Evolutionary conservation across 2,888 invertebrate species (phyloP), one percentile per base, ranked within the genome.

Genomic region (Allolobophora icterica): DNA sequence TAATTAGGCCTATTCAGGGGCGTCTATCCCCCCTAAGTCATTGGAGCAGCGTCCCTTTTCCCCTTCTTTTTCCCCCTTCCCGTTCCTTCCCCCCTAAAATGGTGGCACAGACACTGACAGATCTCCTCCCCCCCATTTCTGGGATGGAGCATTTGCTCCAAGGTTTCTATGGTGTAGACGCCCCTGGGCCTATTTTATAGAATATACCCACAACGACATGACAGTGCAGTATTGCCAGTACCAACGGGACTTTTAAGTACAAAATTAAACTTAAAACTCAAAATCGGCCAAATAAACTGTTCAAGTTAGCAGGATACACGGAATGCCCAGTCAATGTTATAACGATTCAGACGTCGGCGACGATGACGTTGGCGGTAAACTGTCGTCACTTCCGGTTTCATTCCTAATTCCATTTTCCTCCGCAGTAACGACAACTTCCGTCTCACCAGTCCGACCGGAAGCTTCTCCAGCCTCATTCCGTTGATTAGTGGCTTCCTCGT

Each of bases 281-380:
- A 71, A 71, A 71, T 71, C 30, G 71, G 11, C n/a, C 30, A n/a
- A 71, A 71, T 71, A 71, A 71, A 71, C 71, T n/a, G 71, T 71
- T 71, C 11, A n/a, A 8, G 8, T n/a, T n/a, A 71, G 71, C 71
- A 71, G 71, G 52, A 52, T n/a, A 71, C 71, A n/a, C n/a, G 6
- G n/a, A 71, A 17, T 11, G 17, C n/a, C 71, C 71, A n/a, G n/a
- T 71, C 0, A 30, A 5, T 71, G 30, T 71, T 71, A 30, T 89
- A 52, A 40, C 40, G 91, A 24, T 89, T 84, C 5, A 35, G 89
- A 3, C 40, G 89, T 4, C 40, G 91, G 21, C 33, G 91, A 35
- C 45, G 91, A 24, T 89, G 91, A 35, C 89, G 91, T 4, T 30
- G 11, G 52, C 33, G 90, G n/a, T 21, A n/a, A 24, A n/a, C 30